These are phyloP conservation scores for Brachyistius frenatus DNA, from an alignment of 2,113 vertebrate species.

Conservation along the genomic window DNA sequence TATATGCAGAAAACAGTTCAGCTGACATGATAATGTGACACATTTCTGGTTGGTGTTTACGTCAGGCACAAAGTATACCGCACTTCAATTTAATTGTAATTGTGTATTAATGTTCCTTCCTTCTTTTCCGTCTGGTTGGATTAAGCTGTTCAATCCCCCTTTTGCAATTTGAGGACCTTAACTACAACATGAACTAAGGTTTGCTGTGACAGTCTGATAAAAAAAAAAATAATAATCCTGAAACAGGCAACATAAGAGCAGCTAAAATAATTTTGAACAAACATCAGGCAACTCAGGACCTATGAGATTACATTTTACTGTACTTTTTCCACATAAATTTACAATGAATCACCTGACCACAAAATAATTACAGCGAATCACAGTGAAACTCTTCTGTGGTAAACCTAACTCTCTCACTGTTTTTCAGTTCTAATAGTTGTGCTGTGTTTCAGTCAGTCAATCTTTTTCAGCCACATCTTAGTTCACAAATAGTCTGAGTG, in stretches of 20 bases:
- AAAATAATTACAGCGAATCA: neutral
- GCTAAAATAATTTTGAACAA: neutral
- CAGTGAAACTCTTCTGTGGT: too few relatives aligned
- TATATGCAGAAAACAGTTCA: neutral
- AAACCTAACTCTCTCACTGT: too few relatives aligned
- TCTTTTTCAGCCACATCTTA: too few relatives aligned
- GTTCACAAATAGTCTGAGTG: too few relatives aligned
- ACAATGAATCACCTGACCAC: neutral
- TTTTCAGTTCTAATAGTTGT: too few relatives aligned
- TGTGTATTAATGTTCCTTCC: neutral
- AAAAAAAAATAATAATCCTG: neutral
- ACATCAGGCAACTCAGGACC: neutral
- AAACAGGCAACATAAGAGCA: neutral
- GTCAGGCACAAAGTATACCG: neutral
- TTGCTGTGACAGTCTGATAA: neutral
- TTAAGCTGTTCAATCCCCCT: neutral
- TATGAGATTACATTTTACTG: neutral
- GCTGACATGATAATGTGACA: neutral
- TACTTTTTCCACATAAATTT: neutral
- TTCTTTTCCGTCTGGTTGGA: neutral
- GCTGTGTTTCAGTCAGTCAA: too few relatives aligned
- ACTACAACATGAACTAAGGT: neutral
- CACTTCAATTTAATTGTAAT: neutral
- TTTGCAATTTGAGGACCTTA: neutral
- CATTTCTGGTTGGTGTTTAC: neutral